These are phyloP conservation scores for Littorina saxatilis DNA, from an alignment of 1,140 invertebrate species.

Conservation along the genomic window DNA sequence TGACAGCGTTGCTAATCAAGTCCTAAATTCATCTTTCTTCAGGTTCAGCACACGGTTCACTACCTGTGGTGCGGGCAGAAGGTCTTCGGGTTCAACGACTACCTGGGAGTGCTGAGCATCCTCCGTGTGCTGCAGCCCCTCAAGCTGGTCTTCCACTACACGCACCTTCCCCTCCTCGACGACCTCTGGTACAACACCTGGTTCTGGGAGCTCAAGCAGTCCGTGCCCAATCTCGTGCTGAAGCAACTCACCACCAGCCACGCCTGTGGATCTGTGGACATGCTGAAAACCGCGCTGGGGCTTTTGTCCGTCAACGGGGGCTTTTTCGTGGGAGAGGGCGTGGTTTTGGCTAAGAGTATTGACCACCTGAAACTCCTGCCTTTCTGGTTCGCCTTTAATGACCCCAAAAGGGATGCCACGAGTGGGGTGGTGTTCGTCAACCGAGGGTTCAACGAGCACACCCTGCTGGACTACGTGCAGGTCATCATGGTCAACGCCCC, in stretches of 20 bases:
- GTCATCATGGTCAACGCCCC: neutral
- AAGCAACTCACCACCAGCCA: neutral
- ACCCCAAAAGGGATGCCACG: neutral
- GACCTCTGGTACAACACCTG: constrained; percentile 38
- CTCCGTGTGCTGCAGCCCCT: constrained; percentile 29
- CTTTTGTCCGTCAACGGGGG: neutral
- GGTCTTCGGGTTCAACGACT: constrained; percentile 42
- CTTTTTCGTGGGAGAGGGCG: constrained; percentile 24
- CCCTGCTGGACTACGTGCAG: neutral
- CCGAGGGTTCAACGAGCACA: constrained; percentile 19
- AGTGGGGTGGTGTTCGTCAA: constrained; percentile 27
- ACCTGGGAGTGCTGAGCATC: constrained; percentile 32
- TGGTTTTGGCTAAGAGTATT: neutral
- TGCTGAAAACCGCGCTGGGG: neutral
- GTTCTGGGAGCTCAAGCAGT: constrained; percentile 41
- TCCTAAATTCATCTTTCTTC: too few species aligned
- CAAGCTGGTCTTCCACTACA: constrained; percentile 42
- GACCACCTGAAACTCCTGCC: neutral
- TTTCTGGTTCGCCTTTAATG: constrained; percentile 32
- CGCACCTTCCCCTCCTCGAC: constrained; percentile 31
- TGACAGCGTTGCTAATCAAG: too few species aligned
- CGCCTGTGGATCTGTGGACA: neutral
- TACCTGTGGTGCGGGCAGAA: constrained; percentile 46
- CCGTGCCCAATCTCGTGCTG: constrained; percentile 31
- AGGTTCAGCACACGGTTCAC: constrained; percentile 32